Evolutionary conservation across 1,140 invertebrate genomes (phyloP).

Genomic region (Hormaphis cornu): DNA sequence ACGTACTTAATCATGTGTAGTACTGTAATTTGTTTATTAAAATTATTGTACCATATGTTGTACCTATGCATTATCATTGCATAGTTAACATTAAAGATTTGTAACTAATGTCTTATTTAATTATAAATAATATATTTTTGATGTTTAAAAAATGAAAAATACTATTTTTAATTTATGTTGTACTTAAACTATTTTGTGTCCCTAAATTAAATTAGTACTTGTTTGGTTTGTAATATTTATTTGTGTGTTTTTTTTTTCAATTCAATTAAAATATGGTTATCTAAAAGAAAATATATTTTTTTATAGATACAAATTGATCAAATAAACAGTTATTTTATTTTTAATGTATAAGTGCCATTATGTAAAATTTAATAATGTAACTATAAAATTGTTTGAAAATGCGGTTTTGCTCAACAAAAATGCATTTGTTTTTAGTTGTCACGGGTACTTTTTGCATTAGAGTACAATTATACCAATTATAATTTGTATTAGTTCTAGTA

Average conservation of each 20-base stretch:
- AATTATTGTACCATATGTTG: not conserved
- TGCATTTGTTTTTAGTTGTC: constrained; percentile 14
- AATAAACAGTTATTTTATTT: constrained; percentile 17
- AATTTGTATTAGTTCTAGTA: not conserved
- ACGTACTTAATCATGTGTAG: too few species aligned
- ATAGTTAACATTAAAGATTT: not conserved
- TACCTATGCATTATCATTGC: not conserved
- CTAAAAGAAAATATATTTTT: constrained; percentile 5
- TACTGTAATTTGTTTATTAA: too few species aligned
- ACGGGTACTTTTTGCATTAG: constrained; percentile 5
- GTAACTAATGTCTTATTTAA: not conserved
- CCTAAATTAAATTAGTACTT: not conserved
- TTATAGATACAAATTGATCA: constrained; percentile 27
- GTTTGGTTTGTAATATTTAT: not conserved
- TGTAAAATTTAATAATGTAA: not conserved
- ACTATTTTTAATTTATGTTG: not conserved
- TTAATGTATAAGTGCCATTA: constrained; percentile 13
- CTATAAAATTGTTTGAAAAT: not conserved
- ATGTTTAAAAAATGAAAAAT: not conserved
- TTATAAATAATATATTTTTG: not conserved
- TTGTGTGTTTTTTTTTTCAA: too few species aligned
- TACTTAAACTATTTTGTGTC: not conserved
- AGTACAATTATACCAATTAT: not conserved
- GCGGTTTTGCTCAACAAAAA: constrained; percentile 22
- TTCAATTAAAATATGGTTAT: not conserved